Base-by-base conservation (phyloP, 2,888 invertebrate genomes). In the Cryptus viduatorius region DNA sequence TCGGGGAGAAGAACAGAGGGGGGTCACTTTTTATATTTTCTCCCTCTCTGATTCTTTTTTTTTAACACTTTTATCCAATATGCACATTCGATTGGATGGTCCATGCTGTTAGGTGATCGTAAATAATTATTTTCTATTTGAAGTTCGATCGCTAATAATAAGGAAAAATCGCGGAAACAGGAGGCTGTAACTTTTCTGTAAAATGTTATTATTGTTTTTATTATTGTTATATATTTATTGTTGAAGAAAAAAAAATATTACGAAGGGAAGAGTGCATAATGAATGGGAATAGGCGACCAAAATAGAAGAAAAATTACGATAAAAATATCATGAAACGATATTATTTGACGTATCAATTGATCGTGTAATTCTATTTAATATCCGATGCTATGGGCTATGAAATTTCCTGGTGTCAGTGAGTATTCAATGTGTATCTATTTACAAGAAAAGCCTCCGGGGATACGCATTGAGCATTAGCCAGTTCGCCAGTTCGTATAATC, bases 401-500 rank as follows among this genome's bases (percentile, higher is more conserved):
- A 80, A 56, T 56, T 80, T 77, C 69, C 77, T 64, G 31, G 72
- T 78, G 72, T 65, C 50, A 7, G 64, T 19, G 31, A 80, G 65
- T 64, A 19, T 44, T 76, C 68, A 31, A 67, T 14, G 5, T 50
- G 67, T 79, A 82, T 84, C 79, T 84, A 71, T 84, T 82, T 79
- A 82, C 79, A 71, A 53, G 82, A 75, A 59, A 73, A 50, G 76
- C 53, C 82, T 82, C 76, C 10, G 31, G 84, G 82, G 81, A 68
- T 59, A 72, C 42, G 44, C 50, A 53, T 8, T 72, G 73, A 29
- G 72, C 69, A 86, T 83, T 83, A 83, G 79, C 83, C 82, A 79
- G 84, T 72, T 86, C 82, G 76, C 64, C 78, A 69, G 81, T 75
- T 85, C 83, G 77, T 78, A 69, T 84, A 82, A 83, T 77, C 77